Conservation (phyloP, 2,797 vertebrate species). For the Schizothorax lantsangensis region DNA sequence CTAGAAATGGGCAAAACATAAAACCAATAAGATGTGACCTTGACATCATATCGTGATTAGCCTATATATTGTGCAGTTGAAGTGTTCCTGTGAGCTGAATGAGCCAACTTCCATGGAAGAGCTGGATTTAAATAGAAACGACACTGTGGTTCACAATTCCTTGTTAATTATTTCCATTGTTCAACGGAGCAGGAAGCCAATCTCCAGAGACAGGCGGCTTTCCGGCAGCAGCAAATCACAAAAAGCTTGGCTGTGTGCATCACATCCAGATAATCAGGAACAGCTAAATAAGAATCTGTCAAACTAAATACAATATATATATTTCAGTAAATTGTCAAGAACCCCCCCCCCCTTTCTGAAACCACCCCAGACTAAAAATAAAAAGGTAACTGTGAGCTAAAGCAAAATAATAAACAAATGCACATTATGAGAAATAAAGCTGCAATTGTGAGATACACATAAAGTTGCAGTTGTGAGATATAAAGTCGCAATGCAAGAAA, state of each 20-base stretch:
- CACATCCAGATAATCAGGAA: neutral
- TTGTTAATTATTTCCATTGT: slow-evolving; percentile 23
- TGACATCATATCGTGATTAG: neutral
- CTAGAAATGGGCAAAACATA: slow-evolving; percentile 24
- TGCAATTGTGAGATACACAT: neutral
- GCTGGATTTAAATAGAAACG: neutral
- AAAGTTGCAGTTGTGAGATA: neutral
- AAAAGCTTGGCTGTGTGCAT: neutral
- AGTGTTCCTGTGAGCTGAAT: neutral
- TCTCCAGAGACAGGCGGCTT: neutral
- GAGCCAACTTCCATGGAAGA: slow-evolving; percentile 10
- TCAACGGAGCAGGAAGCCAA: neutral
- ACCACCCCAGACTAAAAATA: neutral
- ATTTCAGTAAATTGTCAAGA: neutral
- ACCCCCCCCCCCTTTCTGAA: neutral
- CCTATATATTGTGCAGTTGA: neutral
- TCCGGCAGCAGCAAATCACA: neutral
- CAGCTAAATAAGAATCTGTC: neutral
- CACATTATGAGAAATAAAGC: neutral
- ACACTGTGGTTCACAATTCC: neutral
- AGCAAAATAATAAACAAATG: neutral
- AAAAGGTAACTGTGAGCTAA: neutral
- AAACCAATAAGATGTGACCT: neutral
- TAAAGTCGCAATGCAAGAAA: neutral
- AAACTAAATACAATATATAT: too few relatives aligned